Evolutionary conservation across 2,113 vertebrate genomes (phyloP).

Genomic region (Zosterops hypoxanthus): DNA sequence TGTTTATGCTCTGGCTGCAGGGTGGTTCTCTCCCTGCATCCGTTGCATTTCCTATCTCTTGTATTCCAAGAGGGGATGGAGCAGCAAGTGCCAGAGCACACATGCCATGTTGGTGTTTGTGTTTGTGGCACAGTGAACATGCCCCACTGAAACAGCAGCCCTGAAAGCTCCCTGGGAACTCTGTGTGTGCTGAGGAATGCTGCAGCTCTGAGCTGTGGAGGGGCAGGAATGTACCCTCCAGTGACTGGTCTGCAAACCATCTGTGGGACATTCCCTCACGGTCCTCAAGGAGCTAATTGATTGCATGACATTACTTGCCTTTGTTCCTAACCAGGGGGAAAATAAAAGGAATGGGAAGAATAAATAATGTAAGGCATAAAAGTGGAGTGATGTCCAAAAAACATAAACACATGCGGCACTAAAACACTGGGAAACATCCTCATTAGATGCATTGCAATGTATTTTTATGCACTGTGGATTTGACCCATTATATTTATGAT

Average conservation of each 20-base stretch:
- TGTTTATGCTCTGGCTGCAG: accelerated
- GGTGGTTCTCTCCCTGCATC: too few relatives aligned
- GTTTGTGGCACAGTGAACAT: neutral
- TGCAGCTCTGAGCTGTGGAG: neutral
- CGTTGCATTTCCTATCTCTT: neutral
- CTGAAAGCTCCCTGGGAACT: neutral
- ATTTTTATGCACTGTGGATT: neutral
- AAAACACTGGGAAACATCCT: neutral
- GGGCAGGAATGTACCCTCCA: neutral
- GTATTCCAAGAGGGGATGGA: neutral
- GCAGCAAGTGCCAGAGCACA: neutral
- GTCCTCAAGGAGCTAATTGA: neutral
- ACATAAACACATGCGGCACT: neutral
- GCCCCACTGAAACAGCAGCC: neutral
- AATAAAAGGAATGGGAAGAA: neutral
- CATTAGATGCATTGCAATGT: neutral
- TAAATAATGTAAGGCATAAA: neutral
- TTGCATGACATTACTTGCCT: neutral
- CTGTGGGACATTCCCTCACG: neutral
- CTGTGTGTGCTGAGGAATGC: neutral
- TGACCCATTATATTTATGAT: neutral
- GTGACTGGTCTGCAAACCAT: neutral
- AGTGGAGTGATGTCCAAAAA: neutral
- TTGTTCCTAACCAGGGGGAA: neutral
- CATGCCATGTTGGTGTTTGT: accelerated